These are phyloP conservation scores for Anoplophora glabripennis DNA, from an alignment of 1,140 invertebrate genomes.

Conservation along the genomic window DNA sequence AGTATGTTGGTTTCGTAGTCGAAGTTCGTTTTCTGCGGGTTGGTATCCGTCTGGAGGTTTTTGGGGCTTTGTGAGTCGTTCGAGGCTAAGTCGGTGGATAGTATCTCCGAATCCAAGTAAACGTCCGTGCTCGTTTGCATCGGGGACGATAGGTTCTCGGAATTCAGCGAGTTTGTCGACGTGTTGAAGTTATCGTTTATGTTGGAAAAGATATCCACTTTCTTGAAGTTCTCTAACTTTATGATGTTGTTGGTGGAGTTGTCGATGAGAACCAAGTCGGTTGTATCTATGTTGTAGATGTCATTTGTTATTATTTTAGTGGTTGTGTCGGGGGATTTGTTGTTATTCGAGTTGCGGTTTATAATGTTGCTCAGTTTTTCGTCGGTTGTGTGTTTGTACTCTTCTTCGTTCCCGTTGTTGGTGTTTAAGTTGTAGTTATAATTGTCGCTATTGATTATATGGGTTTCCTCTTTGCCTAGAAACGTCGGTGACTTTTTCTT, in stretches of 20 bases:
- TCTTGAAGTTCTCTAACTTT: constrained; percentile 37
- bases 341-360: constrained; percentile 26
- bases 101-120: constrained; percentile 46
- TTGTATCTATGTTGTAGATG: constrained; percentile 29
- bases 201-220: constrained; percentile 37
- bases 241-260: constrained; percentile 38
- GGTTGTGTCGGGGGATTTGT: constrained; percentile 23
- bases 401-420: constrained; percentile 25
- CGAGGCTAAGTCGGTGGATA: constrained; percentile 46
- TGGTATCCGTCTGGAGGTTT: constrained; percentile 29
- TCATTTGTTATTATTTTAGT: constrained; percentile 23
- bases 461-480: not conserved
- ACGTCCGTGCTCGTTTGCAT: constrained; percentile 50
- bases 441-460: not conserved
- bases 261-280: constrained; percentile 33
- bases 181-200: constrained; percentile 43
- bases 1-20: constrained; percentile 22
- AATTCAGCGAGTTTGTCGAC: constrained; percentile 47
- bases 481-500: not conserved
- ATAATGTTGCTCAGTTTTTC: constrained; percentile 9
- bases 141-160: constrained; percentile 48
- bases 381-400: constrained; percentile 9
- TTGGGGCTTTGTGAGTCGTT: constrained; percentile 49
- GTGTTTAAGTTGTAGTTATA: too few relatives aligned
- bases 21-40: constrained; percentile 13